These are phyloP conservation scores for Sapajus apella DNA, from an alignment of 2,113 vertebrate genomes.

Conservation along the genomic window DNA sequence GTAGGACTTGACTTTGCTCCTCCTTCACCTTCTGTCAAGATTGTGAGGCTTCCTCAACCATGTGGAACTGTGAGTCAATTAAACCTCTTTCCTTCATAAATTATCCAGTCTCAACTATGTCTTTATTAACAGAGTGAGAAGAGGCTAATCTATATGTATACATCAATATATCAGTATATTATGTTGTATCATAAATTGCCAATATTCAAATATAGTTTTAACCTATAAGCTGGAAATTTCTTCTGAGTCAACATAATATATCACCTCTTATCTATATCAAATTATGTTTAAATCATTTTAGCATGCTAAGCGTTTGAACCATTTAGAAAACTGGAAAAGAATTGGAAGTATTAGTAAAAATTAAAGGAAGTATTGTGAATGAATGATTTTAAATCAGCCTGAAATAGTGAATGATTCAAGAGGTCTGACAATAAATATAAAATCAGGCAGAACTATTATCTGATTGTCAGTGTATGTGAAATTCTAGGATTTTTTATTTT, in stretches of 20 bases:
- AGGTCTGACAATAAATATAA: not conserved
- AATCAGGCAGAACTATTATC: not conserved
- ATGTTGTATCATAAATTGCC: not conserved
- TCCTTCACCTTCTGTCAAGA: no score
- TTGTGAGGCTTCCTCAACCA: no score
- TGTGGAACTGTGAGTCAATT: no score
- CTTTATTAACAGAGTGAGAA: no score
- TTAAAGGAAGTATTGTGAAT: not conserved
- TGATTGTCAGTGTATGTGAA: not conserved
- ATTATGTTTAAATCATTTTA: constrained; percentile 10
- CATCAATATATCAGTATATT: not conserved
- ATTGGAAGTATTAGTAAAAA: not conserved
- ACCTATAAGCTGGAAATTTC: not conserved
- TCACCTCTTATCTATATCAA: not conserved
- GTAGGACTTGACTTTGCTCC: no score
- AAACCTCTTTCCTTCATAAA: no score
- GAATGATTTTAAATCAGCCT: not conserved
- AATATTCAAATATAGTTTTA: not conserved
- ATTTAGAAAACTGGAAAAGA: not conserved
- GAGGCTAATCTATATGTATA: not conserved
- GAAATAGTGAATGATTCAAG: not conserved
- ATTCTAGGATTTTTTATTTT: not conserved
- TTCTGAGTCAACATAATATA: not conserved
- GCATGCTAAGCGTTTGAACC: not conserved
- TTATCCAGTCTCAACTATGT: no score